Conservation (phyloP, 23 tunicate species). For the Pegea sp. region DNA sequence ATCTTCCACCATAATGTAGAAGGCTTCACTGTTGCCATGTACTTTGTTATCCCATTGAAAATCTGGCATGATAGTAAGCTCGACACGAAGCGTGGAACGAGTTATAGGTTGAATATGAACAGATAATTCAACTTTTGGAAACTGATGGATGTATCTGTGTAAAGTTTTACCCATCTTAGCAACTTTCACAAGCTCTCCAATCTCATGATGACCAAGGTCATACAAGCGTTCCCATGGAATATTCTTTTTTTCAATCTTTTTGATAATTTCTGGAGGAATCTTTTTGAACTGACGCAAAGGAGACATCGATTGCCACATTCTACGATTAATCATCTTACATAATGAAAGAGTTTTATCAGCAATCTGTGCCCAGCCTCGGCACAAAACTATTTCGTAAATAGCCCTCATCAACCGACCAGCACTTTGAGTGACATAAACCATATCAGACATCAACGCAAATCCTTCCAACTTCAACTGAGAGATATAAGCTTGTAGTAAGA, state of each 20-base stretch:
- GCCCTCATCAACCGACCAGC: conserved; percentile 97
- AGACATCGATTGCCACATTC: conserved; percentile 99
- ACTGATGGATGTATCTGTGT: conserved; percentile 86
- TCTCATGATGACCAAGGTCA: conserved; percentile 89
- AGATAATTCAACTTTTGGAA: conserved; percentile 91
- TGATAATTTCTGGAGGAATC: conserved; percentile 71
- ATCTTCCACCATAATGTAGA: conserved; percentile 92
- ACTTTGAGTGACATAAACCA: conserved; percentile 94
- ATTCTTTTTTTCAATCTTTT: conserved; percentile 88
- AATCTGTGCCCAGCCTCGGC: conserved; percentile 95
- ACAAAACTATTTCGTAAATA: conserved; percentile 84
- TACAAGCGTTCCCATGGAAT: conserved; percentile 95
- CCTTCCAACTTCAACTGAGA: conserved; percentile 89
- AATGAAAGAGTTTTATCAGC: conserved; percentile 82
- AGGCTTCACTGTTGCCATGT: conserved; percentile 74
- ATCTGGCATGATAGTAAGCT: conserved; percentile 91
- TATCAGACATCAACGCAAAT: conserved; percentile 96
- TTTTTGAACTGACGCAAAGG: conserved; percentile 95
- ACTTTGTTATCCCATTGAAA: conserved; percentile 96
- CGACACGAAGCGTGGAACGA: conserved; percentile 76
- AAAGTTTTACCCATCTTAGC: conserved; percentile 87
- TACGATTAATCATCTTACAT: conserved; percentile 72
- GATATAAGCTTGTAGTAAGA: conserved; percentile 80
- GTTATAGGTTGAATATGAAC: conserved; percentile 98
- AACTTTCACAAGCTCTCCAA: conserved; percentile 79